Conservation (phyloP, 1,140 invertebrate species). For the Drosophila equinoxialis region DNA sequence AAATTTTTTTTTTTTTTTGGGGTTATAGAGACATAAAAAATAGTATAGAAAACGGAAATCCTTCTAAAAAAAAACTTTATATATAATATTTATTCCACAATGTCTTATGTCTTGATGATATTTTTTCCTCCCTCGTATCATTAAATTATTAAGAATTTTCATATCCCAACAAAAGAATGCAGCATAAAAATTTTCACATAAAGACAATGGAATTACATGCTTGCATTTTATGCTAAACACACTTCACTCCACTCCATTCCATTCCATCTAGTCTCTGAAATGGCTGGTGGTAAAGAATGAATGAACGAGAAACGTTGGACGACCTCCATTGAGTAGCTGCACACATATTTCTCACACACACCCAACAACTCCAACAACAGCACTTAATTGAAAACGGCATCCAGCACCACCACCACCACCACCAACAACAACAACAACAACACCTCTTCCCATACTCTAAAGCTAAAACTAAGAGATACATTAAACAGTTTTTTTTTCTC, state of each 20-base stretch:
- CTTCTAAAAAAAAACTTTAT: not conserved
- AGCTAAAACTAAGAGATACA: slow-evolving; percentile 49
- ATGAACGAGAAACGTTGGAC: slow-evolving; percentile 24
- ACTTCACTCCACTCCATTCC: not conserved
- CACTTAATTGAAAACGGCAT: slow-evolving; percentile 61
- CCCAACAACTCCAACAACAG: slow-evolving; percentile 26
- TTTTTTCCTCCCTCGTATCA: not conserved
- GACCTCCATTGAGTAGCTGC: slow-evolving; percentile 54
- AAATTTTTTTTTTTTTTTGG: not conserved
- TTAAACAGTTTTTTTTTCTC: slow-evolving; percentile 31
- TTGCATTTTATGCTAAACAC: slow-evolving; percentile 25
- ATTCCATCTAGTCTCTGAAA: no score
- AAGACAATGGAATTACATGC: slow-evolving; percentile 40
- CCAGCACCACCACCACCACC: slow-evolving; percentile 4
- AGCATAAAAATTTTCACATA: slow-evolving; percentile 6
- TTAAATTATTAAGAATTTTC: slow-evolving; percentile 12
- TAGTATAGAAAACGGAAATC: not conserved
- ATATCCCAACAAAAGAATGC: slow-evolving; percentile 8
- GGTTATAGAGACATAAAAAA: not conserved
- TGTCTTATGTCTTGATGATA: not conserved
- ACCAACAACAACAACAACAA: slow-evolving; percentile 7
- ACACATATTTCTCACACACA: slow-evolving; percentile 57
- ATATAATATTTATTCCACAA: not conserved
- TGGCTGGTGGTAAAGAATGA: slow-evolving; percentile 15
- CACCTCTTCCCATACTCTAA: slow-evolving; percentile 16